Base-by-base conservation (phyloP, 2,888 invertebrate species). In the Desoria tigrina region DNA sequence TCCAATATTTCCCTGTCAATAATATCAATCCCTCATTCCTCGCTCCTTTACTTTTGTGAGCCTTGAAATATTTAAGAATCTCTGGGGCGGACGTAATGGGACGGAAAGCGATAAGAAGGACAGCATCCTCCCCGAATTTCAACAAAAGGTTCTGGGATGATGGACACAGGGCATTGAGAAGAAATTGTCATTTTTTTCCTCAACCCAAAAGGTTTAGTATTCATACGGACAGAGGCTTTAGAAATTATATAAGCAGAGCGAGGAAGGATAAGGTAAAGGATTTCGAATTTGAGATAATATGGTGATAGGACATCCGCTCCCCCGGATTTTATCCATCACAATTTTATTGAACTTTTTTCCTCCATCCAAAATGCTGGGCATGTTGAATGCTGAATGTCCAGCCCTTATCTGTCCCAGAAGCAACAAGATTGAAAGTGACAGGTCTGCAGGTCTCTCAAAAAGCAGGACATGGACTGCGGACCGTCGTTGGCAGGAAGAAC, bases 401-500 rank as follows among this genome's bases (percentile, higher is more conserved):
- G 51, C 21, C 32, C 9, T 55, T 55, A 9, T 32, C 32, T 32
- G 32, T 4, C 6, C 6, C 6, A 26, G 18, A n/a, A 18, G 32
- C 55, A 28, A 55, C 45, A 58, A 58, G 58, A 45, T 58, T 58
- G 58, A 45, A 58, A 45, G 42, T 58, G 58, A 58, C 58, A 58
- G 58, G 27, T 58, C 45, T 42, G 27, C 45, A n/a, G n/a, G 23
- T 57, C 42, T 37, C 23, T 24, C 23, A 58, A 32, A 45, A 58
- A 45, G 45, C 4, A 49, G 49, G 49, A 58, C 45, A 58, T 21
- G 51, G 6, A 21, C 16, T 11, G 9, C 39, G 9, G 16, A 39
- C 39, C 16, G 39, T 11, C 9, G 9, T 11, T 39, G 39, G 39
- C 39, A 39, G 39, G 39, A 11, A 39, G 9, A 11, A 11, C 32